phyloP scores from a whole-genome alignment of 2,888 invertebrate species.

The Troilus luridus region DNA sequence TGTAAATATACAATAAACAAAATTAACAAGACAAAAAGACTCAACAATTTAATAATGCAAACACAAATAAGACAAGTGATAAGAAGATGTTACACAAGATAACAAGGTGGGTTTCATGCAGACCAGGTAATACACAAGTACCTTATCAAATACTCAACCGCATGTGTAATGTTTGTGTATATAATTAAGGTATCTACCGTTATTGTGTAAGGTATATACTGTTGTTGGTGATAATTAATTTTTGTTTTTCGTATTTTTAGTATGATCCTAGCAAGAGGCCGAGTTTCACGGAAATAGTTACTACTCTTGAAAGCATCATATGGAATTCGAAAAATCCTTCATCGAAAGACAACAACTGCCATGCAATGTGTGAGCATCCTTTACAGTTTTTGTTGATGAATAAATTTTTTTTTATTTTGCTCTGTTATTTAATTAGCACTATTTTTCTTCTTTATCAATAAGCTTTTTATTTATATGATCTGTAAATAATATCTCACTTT shows the following conservation, averaged over 20 bases:
- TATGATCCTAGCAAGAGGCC: slow-evolving; percentile 92
- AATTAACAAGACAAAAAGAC: too few species aligned
- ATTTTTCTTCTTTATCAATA: slow-evolving; percentile 55
- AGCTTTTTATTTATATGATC: slow-evolving; percentile 62
- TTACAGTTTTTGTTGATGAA: slow-evolving; percentile 47
- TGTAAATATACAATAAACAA: too few species aligned
- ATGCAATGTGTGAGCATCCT: slow-evolving; percentile 55
- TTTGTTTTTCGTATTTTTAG: slow-evolving; percentile 71
- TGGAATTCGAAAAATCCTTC: slow-evolving; percentile 61
- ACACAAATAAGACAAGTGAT: too few species aligned
- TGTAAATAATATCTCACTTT: not conserved
- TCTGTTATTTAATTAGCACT: slow-evolving; percentile 51
- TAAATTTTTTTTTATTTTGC: slow-evolving; percentile 52
- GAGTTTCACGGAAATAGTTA: slow-evolving; percentile 85
- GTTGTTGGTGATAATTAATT: not conserved
- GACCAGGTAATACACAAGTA: too few species aligned
- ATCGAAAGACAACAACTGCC: slow-evolving; percentile 50
- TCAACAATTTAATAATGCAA: too few species aligned
- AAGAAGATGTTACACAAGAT: too few species aligned
- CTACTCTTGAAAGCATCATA: slow-evolving; percentile 70
- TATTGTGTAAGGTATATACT: not conserved
- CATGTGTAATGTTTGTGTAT: not conserved
- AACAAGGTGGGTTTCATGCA: too few species aligned
- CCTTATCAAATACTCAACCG: not conserved
- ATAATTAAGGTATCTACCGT: not conserved